Percentiles rank a stretch among this genome's conserved stretches.
These are phyloP conservation scores for Carassius carassius DNA, from an alignment of 2,113 vertebrate species.

Conservation along the genomic window DNA sequence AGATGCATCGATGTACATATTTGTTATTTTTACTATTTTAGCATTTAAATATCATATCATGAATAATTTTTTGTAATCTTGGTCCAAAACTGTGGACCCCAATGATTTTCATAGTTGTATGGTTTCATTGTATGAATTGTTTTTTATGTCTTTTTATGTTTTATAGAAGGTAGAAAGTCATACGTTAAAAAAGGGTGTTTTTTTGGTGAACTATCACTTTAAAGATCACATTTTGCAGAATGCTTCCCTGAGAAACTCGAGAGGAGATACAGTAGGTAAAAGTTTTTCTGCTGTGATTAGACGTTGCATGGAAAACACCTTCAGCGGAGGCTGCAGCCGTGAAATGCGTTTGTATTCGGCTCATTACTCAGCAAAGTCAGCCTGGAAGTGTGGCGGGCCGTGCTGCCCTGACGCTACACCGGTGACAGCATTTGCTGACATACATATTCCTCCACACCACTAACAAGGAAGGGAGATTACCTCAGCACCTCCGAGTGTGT, in stretches of 20 bases:
- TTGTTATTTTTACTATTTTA: too few relatives aligned
- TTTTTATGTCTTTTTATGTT: neutral
- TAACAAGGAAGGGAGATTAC: slow-evolving; percentile 46
- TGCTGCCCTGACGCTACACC: slow-evolving; percentile 32
- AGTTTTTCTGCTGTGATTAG: slow-evolving; percentile 55
- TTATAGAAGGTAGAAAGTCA: neutral
- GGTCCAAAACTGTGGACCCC: neutral
- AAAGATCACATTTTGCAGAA: slow-evolving; percentile 11
- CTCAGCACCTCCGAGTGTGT: slow-evolving; percentile 24
- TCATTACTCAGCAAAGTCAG: slow-evolving; percentile 64
- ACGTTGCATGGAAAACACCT: slow-evolving; percentile 57
- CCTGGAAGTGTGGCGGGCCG: slow-evolving; percentile 53
- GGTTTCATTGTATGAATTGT: too few relatives aligned
- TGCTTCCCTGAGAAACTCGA: neutral
- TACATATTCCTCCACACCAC: slow-evolving; percentile 47
- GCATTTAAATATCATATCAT: too few relatives aligned
- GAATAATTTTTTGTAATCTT: too few relatives aligned
- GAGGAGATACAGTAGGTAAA: slow-evolving; percentile 14
- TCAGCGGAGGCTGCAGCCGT: slow-evolving; percentile 35
- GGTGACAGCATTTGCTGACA: slow-evolving; percentile 61
- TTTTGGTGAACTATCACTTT: neutral
- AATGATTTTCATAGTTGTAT: neutral
- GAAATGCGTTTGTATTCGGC: slow-evolving; percentile 52
- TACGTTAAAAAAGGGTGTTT: neutral
- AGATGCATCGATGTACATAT: too few relatives aligned